Evolutionary conservation across 1,140 invertebrate species (phyloP).

Genomic region (Vanessa atalanta): DNA sequence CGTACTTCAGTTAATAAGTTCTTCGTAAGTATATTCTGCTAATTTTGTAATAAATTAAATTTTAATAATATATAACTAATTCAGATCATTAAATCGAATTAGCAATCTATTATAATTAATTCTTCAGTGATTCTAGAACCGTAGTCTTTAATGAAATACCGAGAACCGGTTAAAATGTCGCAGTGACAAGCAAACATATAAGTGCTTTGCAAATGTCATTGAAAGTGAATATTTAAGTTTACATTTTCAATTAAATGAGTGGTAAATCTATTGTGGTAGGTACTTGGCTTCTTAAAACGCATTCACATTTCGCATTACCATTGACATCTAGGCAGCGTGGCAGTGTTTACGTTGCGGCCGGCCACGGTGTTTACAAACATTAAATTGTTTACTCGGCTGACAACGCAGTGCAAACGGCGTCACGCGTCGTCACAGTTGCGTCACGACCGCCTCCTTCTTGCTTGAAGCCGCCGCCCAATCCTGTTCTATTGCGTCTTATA

Average conservation of each 20-base stretch:
- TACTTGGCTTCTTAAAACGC: background rate
- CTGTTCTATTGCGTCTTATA: slow-evolving; percentile 65
- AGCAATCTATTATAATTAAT: background rate
- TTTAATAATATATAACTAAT: too few relatives aligned
- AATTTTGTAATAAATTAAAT: too few relatives aligned
- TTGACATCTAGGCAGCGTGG: slow-evolving; percentile 65
- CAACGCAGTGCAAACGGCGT: slow-evolving; percentile 53
- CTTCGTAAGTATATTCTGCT: too few relatives aligned
- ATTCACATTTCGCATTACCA: slow-evolving; percentile 41
- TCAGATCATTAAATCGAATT: too few relatives aligned
- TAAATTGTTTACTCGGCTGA: slow-evolving; percentile 65
- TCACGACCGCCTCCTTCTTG: slow-evolving; percentile 49
- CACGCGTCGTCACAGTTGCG: slow-evolving; percentile 57
- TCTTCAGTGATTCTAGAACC: background rate
- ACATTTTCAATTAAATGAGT: too few relatives aligned
- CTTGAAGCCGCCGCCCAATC: slow-evolving; percentile 56
- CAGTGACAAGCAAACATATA: background rate
- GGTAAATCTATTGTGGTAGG: too few relatives aligned
- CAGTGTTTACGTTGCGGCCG: slow-evolving; percentile 63
- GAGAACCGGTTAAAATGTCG: slow-evolving; percentile 33
- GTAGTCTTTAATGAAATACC: slow-evolving; percentile 13
- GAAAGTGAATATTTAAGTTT: background rate
- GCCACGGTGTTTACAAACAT: slow-evolving; percentile 72
- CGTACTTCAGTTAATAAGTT: too few relatives aligned
- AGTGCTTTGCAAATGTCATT: background rate